Percentiles rank a stretch among this genome's conserved stretches.
phyloP scores from a whole-genome alignment of 1,140 invertebrate species.

The Apocrypta bakeri region DNA sequence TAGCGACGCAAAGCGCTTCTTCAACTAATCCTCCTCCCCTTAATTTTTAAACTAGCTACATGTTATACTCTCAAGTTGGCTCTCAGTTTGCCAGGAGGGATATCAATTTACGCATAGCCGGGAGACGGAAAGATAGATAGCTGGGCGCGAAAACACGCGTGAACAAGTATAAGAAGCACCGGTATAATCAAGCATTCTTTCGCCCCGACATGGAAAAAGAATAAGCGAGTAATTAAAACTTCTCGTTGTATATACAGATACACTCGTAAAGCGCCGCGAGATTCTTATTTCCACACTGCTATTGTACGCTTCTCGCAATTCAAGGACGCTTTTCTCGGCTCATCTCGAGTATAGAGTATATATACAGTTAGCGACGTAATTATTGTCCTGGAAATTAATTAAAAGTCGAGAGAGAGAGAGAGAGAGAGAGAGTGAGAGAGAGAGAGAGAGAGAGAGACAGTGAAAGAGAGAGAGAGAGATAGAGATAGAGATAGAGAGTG shows the following conservation, averaged over 20 bases:
- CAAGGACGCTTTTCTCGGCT: not conserved
- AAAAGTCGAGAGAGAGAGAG: not conserved
- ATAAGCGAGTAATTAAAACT: slow-evolving; percentile 42
- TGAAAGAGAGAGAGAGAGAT: no score
- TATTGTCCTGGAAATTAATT: slow-evolving; percentile 33
- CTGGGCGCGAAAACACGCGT: not conserved
- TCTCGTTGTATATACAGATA: not conserved
- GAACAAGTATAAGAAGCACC: not conserved
- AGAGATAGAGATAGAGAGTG: not conserved
- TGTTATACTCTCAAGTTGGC: not conserved
- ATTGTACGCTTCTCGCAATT: not conserved
- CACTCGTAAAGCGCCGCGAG: not conserved
- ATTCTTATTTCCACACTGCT: not conserved
- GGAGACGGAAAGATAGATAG: not conserved
- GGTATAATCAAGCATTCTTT: slow-evolving; percentile 7
- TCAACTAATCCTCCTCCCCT: not conserved
- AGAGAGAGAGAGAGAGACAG: no score
- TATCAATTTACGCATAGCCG: slow-evolving; percentile 2
- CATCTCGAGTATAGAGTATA: not conserved
- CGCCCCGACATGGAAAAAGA: not conserved
- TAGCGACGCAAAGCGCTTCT: not conserved
- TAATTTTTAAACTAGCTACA: not conserved
- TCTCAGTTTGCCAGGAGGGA: slow-evolving; percentile 13
- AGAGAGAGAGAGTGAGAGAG: no score
- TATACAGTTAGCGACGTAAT: not conserved